Evolutionary conservation across 1,140 invertebrate species (phyloP).

Genomic region (Ladona fulva): DNA sequence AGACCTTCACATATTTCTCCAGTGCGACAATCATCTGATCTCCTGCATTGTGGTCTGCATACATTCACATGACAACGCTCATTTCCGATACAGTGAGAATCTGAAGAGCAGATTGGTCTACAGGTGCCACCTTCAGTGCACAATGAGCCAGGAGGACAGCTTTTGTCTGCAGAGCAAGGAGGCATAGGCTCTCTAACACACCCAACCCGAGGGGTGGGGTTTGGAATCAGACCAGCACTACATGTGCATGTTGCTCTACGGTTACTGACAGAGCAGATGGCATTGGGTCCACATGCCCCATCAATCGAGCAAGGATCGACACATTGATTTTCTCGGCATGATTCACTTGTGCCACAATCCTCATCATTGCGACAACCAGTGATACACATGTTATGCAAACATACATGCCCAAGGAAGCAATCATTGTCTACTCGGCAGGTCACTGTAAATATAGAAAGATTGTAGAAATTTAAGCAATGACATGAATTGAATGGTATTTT

Average conservation of each 20-base stretch:
- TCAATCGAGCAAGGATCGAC: slow-evolving; percentile 61
- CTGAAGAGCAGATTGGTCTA: slow-evolving; percentile 62
- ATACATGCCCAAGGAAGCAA: slow-evolving; percentile 84
- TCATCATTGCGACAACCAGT: slow-evolving; percentile 78
- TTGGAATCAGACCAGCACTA: slow-evolving; percentile 64
- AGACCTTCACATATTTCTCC: slow-evolving; percentile 76
- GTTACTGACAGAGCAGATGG: slow-evolving; percentile 67
- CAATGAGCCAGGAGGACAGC: slow-evolving; percentile 55
- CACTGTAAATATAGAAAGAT: slow-evolving; percentile 41
- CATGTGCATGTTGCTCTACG: slow-evolving; percentile 76
- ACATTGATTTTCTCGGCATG: slow-evolving; percentile 69
- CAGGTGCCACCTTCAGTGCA: slow-evolving; percentile 60
- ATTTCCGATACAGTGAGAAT: slow-evolving; percentile 65
- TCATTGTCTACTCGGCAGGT: slow-evolving; percentile 84
- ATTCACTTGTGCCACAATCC: slow-evolving; percentile 73
- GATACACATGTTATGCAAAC: slow-evolving; percentile 70
- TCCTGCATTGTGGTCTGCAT: slow-evolving; percentile 62
- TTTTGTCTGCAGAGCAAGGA: slow-evolving; percentile 59
- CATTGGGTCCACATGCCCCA: slow-evolving; percentile 74
- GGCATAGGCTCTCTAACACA: slow-evolving; percentile 65
- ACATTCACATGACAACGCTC: slow-evolving; percentile 58
- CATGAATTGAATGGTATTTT: background rate
- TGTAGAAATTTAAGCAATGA: background rate
- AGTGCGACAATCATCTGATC: slow-evolving; percentile 68
- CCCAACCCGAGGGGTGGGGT: slow-evolving; percentile 63